Conservation (phyloP, 2,888 invertebrate genomes). For the Lasioglossum figueresi region DNA sequence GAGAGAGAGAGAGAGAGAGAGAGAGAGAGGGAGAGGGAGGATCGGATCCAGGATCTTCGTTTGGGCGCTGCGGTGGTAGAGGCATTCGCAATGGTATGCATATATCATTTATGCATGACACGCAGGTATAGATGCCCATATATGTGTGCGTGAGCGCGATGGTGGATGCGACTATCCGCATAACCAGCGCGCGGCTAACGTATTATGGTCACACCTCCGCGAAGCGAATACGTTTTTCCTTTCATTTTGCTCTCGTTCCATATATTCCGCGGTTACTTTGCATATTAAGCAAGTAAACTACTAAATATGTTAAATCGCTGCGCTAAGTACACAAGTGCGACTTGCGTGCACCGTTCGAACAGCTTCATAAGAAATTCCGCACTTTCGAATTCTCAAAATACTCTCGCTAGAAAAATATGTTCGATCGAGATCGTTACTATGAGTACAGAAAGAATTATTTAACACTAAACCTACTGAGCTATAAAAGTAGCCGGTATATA, state of each 20-base stretch:
- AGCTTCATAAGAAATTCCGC: background rate
- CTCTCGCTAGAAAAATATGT: background rate
- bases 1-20: background rate
- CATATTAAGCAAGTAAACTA: conserved; percentile 45
- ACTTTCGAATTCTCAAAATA: background rate
- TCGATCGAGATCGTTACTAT: background rate
- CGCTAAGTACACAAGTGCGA: background rate
- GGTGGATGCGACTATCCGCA: conserved; percentile 49
- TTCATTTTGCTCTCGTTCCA: conserved; percentile 59
- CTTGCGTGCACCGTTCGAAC: conserved; percentile 27
- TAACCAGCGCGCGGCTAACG: conserved; percentile 36
- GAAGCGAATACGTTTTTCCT: conserved; percentile 44
- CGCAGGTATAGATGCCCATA: conserved; percentile 32
- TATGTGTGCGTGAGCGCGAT: conserved; percentile 16
- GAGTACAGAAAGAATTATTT: background rate
- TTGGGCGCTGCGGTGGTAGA: conserved; percentile 37
- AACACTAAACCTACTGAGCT: too few relatives aligned
- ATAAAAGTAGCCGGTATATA: too few relatives aligned
- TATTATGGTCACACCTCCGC: conserved; percentile 57
- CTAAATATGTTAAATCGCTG: conserved; percentile 33
- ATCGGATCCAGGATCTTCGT: conserved; percentile 50
- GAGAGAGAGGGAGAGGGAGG: background rate
- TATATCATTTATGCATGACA: conserved; percentile 65
- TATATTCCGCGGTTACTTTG: conserved; percentile 43
- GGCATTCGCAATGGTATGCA: conserved; percentile 60